Evolutionary conservation across 2,113 vertebrate species (phyloP).

Genomic region (Equus quagga): DNA sequence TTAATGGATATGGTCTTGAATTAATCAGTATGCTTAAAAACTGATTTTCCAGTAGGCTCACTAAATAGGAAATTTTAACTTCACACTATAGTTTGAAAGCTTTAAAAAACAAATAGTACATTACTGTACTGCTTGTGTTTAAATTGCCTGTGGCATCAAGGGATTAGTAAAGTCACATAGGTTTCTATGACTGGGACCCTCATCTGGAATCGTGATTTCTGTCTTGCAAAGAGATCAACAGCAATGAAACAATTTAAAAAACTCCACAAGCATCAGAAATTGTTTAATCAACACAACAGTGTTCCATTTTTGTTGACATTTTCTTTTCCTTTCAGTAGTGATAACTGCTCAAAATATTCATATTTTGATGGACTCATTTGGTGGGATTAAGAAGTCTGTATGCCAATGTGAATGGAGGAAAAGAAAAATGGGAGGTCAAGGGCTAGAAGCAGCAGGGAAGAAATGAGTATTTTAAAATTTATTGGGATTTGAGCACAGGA

Average conservation of each 20-base stretch:
- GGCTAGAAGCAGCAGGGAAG: background rate
- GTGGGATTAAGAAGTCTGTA: background rate
- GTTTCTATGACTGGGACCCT: background rate
- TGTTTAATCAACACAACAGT: background rate
- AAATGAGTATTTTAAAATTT: background rate
- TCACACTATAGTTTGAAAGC: background rate
- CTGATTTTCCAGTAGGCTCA: background rate
- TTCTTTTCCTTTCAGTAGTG: background rate
- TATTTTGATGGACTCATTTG: background rate
- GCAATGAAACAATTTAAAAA: background rate
- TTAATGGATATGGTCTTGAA: background rate
- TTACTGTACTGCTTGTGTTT: background rate
- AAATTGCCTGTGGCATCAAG: background rate
- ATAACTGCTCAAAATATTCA: background rate
- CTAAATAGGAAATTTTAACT: background rate
- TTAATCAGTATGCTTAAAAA: conserved; percentile 4
- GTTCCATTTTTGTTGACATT: background rate
- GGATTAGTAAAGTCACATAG: background rate
- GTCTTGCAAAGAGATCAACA: background rate
- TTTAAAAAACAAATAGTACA: background rate
- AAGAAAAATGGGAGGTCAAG: background rate
- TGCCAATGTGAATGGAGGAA: background rate
- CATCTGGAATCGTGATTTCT: background rate
- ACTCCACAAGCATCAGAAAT: background rate
- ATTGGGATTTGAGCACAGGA: background rate